phyloP scores from a whole-genome alignment of 2,797 vertebrate genomes.

The Tenualosa ilisha region DNA sequence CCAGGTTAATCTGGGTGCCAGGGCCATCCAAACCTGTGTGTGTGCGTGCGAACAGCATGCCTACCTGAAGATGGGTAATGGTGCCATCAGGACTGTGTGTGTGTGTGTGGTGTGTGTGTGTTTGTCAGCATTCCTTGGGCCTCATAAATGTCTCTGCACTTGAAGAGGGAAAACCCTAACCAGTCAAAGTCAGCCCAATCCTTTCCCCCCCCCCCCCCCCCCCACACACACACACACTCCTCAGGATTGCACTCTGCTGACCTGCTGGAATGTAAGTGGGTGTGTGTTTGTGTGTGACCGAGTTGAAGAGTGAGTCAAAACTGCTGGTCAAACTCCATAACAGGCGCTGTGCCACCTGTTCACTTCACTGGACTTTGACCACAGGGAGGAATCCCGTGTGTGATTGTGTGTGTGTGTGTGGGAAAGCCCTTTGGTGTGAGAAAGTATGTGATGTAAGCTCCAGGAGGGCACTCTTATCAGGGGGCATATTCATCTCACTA shows the following conservation, averaged over 20 bases:
- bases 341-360: too few species aligned
- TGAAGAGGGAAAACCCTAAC: too few species aligned
- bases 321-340: too few species aligned
- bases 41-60: too few species aligned
- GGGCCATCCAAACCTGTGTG: too few species aligned
- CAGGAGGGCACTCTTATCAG: too few species aligned
- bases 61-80: too few species aligned
- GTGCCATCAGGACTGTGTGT: neutral
- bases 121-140: neutral
- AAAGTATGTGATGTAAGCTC: too few species aligned
- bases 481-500: too few species aligned
- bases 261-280: neutral
- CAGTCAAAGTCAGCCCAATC: too few species aligned
- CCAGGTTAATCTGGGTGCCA: too few species aligned
- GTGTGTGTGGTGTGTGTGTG: neutral
- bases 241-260: neutral
- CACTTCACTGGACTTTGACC: neutral
- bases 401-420: neutral
- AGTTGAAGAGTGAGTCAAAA: neutral
- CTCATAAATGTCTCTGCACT: neutral
- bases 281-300: neutral
- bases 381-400: conserved; percentile 38
- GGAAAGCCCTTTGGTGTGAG: neutral
- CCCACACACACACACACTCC: too few species aligned
- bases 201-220: neutral